Evolutionary conservation across 2,888 invertebrate genomes (phyloP).

Genomic region (Leucophora obtusa): DNA sequence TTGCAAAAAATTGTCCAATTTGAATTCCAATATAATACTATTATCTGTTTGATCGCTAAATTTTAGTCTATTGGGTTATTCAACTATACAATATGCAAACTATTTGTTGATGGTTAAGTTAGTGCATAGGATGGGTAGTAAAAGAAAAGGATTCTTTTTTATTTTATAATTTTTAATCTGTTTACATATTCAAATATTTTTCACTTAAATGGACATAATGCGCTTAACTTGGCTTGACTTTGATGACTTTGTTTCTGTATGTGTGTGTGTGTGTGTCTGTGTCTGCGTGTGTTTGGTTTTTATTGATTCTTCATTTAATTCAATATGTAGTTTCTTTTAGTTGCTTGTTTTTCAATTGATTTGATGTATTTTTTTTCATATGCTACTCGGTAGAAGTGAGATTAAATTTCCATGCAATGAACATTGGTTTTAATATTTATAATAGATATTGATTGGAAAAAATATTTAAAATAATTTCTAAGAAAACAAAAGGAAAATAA

Average conservation of each 20-base stretch:
- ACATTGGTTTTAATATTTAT: conserved; percentile 9
- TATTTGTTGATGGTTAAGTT: background rate
- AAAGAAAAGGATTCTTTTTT: background rate
- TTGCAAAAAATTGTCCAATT: no score
- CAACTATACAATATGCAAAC: background rate
- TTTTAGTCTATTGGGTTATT: background rate
- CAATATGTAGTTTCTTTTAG: conserved; percentile 3
- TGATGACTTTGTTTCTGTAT: conserved; percentile 24
- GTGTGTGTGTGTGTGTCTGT: background rate
- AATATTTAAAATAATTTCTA: conserved; percentile 1
- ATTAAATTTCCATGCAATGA: conserved; percentile 36
- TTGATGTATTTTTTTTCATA: conserved; percentile 14
- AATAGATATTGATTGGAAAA: conserved; percentile 31
- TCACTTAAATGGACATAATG: conserved; percentile 40
- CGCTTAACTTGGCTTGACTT: conserved; percentile 43
- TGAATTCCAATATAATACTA: no score
- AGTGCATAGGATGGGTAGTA: background rate
- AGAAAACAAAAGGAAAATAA: background rate
- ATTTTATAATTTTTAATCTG: conserved; percentile 44
- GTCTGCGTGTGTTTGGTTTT: background rate
- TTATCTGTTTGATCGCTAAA: background rate
- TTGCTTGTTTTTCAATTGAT: conserved; percentile 27
- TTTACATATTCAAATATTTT: conserved; percentile 38
- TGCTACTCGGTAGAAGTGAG: background rate
- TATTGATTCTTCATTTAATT: background rate